phyloP scores from a whole-genome alignment of 2,888 invertebrate species.

The Drosophila prostipennis region DNA sequence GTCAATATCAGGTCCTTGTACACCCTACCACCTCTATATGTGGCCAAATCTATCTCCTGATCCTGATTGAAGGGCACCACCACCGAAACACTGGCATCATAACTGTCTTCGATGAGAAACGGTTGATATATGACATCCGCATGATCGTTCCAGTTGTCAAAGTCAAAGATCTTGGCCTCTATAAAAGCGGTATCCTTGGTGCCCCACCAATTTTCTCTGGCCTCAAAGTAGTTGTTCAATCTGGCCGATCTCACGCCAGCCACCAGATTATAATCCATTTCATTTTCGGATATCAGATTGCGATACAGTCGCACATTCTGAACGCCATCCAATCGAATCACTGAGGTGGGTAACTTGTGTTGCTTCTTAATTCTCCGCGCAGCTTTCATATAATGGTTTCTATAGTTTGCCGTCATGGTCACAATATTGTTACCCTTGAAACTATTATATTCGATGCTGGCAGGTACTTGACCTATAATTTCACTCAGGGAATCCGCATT shows the following conservation, averaged over 20 bases:
- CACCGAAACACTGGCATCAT: constrained; percentile 91
- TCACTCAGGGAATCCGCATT: constrained; percentile 96
- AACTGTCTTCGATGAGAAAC: constrained; percentile 91
- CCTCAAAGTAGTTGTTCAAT: constrained; percentile 93
- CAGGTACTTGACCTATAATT: constrained; percentile 93
- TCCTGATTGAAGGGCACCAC: constrained; percentile 85
- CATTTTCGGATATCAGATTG: constrained; percentile 94
- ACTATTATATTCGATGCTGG: constrained; percentile 91
- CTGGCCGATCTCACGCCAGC: constrained; percentile 96
- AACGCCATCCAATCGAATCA: constrained; percentile 96
- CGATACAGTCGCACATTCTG: constrained; percentile 96
- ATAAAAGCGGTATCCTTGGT: constrained; percentile 90
- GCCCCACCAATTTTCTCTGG: constrained; percentile 99
- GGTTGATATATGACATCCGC: constrained; percentile 96
- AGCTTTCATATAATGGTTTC: constrained; percentile 57
- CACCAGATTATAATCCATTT: constrained; percentile 94
- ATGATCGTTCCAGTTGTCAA: constrained; percentile 99
- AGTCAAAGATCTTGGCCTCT: constrained; percentile 95
- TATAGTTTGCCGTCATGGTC: constrained; percentile 81
- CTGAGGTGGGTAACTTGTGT: constrained; percentile 88
- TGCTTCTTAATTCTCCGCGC: constrained; percentile 63
- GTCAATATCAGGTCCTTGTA: constrained; percentile 88
- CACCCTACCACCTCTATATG: constrained; percentile 90
- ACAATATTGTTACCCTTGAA: constrained; percentile 88
- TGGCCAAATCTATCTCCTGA: constrained; percentile 87